Evolutionary conservation across 2,113 vertebrate species (phyloP).

Genomic region (Chiloscyllium plagiosum): DNA sequence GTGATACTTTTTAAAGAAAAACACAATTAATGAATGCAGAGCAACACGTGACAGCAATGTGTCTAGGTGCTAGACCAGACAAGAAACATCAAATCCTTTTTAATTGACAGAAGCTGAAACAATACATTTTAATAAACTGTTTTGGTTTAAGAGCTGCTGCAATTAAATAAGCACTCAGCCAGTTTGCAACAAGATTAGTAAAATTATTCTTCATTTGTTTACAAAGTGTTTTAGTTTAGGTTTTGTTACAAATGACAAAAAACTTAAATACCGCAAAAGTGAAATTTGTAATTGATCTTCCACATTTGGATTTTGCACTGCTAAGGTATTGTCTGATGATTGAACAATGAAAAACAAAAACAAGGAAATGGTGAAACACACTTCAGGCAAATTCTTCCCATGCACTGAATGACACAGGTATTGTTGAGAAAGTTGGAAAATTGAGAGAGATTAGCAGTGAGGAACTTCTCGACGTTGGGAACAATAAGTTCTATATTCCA

Average conservation of each 20-base stretch:
- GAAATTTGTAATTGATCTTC: background rate
- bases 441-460: no score
- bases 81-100: background rate
- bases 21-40: background rate
- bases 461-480: no score
- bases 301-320: background rate
- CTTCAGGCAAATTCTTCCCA: no score
- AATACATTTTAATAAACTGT: background rate
- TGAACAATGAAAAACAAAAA: background rate
- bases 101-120: background rate
- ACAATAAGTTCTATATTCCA: no score
- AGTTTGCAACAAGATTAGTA: background rate
- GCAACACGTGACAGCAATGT: background rate
- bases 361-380: background rate
- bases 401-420: no score
- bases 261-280: background rate
- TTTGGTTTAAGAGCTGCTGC: background rate
- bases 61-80: background rate
- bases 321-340: background rate
- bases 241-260: background rate
- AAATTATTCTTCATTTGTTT: background rate
- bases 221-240: background rate
- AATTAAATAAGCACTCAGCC: background rate
- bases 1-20: background rate
- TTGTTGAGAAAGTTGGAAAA: no score